Percentiles rank a stretch among this genome's conserved stretches.
phyloP scores from a whole-genome alignment of 1,140 invertebrate genomes.

The Anoplophora glabripennis region DNA sequence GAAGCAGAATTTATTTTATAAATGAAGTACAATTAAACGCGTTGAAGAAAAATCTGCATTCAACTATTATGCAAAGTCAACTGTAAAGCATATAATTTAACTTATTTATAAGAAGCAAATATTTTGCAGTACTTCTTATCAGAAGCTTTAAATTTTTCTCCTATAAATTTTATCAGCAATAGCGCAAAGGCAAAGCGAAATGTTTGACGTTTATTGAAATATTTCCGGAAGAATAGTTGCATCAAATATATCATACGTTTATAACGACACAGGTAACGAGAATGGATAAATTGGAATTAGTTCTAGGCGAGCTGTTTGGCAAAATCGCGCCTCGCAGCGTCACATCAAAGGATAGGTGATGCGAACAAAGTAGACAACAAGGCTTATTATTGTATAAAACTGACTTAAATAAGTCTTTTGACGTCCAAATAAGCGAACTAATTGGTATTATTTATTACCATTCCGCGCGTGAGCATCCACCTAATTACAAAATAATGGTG shows the following conservation, averaged over 20 bases:
- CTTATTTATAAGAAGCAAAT: too few species aligned
- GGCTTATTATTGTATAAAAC: slow-evolving; percentile 34
- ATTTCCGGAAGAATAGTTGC: slow-evolving; percentile 26
- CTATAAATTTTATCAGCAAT: too few species aligned
- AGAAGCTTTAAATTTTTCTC: too few species aligned
- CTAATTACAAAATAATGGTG: too few species aligned
- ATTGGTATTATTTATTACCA: slow-evolving; percentile 36
- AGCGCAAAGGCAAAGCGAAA: too few species aligned
- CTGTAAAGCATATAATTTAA: too few species aligned
- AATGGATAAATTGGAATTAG: slow-evolving; percentile 33
- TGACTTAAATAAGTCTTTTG: slow-evolving; percentile 34
- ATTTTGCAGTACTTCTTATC: too few species aligned
- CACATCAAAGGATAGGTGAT: slow-evolving; percentile 34
- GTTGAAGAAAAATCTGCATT: too few species aligned
- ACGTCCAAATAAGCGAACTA: slow-evolving; percentile 28
- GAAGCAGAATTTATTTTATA: too few species aligned
- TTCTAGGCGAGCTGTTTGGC: slow-evolving; percentile 25
- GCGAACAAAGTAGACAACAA: slow-evolving; percentile 36
- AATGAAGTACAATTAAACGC: too few species aligned
- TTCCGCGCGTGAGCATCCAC: too few species aligned
- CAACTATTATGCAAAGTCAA: too few species aligned
- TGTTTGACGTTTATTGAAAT: slow-evolving; percentile 6
- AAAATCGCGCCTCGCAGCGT: slow-evolving; percentile 26
- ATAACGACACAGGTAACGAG: slow-evolving; percentile 17
- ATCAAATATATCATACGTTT: slow-evolving; percentile 22